Conservation (phyloP, 1,140 invertebrate genomes). For the Pachyrhynchus sulphureomaculatus region DNA sequence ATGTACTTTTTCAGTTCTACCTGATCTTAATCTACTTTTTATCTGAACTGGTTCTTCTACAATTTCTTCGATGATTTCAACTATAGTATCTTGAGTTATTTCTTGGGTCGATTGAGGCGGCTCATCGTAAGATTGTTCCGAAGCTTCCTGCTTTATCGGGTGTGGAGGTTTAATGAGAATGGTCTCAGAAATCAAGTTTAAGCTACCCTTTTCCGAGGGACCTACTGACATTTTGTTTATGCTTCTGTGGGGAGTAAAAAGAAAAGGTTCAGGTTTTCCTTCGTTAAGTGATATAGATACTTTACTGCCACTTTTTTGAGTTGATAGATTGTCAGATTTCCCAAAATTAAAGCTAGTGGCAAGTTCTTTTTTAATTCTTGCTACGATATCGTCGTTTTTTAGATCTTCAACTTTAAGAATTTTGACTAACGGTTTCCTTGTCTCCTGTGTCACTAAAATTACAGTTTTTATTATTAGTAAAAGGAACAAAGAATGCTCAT, state of each 20-base stretch:
- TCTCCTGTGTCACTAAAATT: background rate
- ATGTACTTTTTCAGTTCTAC: background rate
- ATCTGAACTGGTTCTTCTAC: background rate
- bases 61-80: too few relatives aligned
- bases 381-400: slow-evolving; percentile 37
- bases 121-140: background rate
- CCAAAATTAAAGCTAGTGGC: slow-evolving; percentile 13
- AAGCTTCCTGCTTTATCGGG: slow-evolving; percentile 3
- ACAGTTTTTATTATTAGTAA: background rate
- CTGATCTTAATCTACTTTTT: background rate
- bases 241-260: background rate
- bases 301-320: background rate
- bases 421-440: slow-evolving; percentile 26
- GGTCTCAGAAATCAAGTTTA: background rate
- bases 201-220: background rate
- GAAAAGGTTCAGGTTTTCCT: background rate
- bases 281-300: background rate
- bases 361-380: slow-evolving; percentile 41
- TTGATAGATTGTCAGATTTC: background rate
- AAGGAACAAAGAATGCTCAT: background rate
- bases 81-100: too few relatives aligned
- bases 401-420: slow-evolving; percentile 39
- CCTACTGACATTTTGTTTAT: background rate
- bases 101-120: background rate
- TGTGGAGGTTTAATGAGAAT: background rate